Evolutionary conservation across 92 coral and sea anemone genomes (phyloP).

Genomic region (Palythoa caribaeorum): DNA sequence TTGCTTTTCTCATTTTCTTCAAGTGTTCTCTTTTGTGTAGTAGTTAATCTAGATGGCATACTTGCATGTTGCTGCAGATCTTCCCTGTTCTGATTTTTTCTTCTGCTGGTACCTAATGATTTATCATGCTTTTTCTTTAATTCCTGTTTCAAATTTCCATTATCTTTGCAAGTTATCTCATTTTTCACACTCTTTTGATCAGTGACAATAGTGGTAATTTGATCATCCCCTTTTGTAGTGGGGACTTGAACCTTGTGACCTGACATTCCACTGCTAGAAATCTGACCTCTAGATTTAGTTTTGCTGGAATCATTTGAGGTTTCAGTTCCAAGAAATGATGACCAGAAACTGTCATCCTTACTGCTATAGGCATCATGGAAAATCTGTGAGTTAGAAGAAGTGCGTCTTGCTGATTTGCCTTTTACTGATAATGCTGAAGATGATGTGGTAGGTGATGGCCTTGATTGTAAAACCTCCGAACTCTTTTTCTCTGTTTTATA

Average conservation of each 20-base stretch:
- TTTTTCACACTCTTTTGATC: neutral
- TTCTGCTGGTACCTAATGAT: neutral
- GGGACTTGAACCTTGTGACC: slow-evolving; percentile 16
- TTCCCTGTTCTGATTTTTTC: neutral
- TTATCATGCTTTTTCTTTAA: neutral
- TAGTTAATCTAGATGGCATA: neutral
- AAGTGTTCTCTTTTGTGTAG: neutral
- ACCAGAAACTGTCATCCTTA: slow-evolving; percentile 82
- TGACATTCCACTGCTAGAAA: slow-evolving; percentile 36
- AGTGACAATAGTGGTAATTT: neutral
- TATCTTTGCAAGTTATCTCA: neutral
- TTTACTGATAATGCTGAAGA: slow-evolving; percentile 39
- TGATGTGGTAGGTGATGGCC: slow-evolving; percentile 23
- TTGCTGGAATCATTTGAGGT: neutral
- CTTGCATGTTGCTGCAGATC: neutral
- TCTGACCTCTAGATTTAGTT: slow-evolving; percentile 37
- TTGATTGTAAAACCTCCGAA: neutral
- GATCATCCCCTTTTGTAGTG: neutral
- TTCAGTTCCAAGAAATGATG: slow-evolving; percentile 83
- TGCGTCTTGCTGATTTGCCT: slow-evolving; percentile 27
- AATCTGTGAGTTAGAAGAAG: slow-evolving; percentile 37
- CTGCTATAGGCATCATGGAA: neutral
- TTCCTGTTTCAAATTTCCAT: slow-evolving; percentile 1
- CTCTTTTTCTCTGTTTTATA: slow-evolving; percentile 25
- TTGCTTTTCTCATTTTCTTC: slow-evolving; percentile 21